Evolutionary conservation across 2,797 vertebrate genomes (phyloP).

Genomic region (Myripristis jacobus): DNA sequence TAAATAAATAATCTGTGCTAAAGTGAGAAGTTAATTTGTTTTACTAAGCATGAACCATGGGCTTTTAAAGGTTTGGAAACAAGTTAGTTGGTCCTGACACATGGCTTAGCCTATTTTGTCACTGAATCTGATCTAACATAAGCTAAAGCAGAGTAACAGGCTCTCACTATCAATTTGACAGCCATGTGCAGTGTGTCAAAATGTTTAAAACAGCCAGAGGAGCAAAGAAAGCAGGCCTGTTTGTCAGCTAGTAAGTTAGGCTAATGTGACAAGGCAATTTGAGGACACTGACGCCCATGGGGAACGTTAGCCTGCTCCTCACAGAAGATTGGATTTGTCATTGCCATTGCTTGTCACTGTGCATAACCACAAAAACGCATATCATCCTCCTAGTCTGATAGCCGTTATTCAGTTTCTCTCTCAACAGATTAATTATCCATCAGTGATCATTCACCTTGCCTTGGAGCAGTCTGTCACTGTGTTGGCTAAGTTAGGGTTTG

Average conservation of each 20-base stretch:
- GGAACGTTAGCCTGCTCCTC: not conserved
- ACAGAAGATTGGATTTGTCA: not conserved
- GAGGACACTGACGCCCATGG: constrained; percentile 20
- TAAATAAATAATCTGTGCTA: not conserved
- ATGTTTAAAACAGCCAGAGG: not conserved
- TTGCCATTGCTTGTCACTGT: not conserved
- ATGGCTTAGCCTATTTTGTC: not conserved
- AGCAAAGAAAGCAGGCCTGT: constrained; percentile 7
- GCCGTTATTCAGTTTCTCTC: not conserved
- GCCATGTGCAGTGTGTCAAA: not conserved
- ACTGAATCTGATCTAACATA: not conserved
- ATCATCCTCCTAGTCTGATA: accelerated
- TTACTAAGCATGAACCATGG: not conserved
- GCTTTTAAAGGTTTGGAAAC: not conserved
- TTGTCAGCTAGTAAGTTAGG: constrained; percentile 55
- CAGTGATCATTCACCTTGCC: not conserved
- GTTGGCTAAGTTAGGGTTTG: constrained; percentile 1
- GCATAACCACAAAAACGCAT: not conserved
- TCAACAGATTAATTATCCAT: too few relatives aligned
- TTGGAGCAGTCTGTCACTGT: not conserved
- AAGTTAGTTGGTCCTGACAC: not conserved
- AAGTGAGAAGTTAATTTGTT: not conserved
- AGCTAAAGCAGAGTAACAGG: not conserved
- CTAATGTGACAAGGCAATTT: constrained; percentile 75
- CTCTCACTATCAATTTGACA: not conserved